These are phyloP conservation scores for Danaus melanippus DNA, from an alignment of 1,140 invertebrate genomes.

Conservation along the genomic window DNA sequence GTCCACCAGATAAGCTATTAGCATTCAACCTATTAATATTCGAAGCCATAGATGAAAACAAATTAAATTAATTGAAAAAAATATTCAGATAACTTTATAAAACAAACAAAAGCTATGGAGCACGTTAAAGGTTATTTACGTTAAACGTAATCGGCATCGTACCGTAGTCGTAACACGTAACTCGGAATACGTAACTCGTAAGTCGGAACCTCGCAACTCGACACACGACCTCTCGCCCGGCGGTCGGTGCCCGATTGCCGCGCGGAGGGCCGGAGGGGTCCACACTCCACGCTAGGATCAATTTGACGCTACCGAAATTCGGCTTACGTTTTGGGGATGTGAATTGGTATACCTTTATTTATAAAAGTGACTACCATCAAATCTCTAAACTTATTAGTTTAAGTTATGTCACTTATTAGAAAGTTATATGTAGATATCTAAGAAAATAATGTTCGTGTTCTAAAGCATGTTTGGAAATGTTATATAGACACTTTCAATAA, in stretches of 20 bases:
- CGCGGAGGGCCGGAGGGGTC: constrained; percentile 38
- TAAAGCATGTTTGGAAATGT: too few species aligned
- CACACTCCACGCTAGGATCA: constrained; percentile 61
- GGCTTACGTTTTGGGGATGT: constrained; percentile 25
- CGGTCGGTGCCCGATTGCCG: constrained; percentile 64
- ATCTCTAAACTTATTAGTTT: too few species aligned
- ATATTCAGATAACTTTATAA: too few species aligned
- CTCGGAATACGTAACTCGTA: constrained; percentile 39
- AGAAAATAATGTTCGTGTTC: too few species aligned
- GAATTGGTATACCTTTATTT: constrained; percentile 8
- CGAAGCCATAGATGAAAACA: too few species aligned
- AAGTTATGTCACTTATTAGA: too few species aligned
- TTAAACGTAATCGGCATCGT: constrained; percentile 23
- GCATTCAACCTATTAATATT: neutral
- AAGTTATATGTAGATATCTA: too few species aligned
- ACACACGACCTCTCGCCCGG: constrained; percentile 50
- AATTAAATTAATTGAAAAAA: too few species aligned
- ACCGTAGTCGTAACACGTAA: constrained; percentile 39
- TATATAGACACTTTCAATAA: too few species aligned
- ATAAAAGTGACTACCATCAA: too few species aligned
- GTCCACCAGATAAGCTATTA: constrained; percentile 9
- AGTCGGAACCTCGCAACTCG: constrained; percentile 14
- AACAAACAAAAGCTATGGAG: too few species aligned
- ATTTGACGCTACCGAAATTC: constrained; percentile 46
- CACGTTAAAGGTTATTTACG: too few species aligned